These are phyloP conservation scores for Jacana jacana DNA, from an alignment of 2,113 vertebrate species.

Conservation along the genomic window DNA sequence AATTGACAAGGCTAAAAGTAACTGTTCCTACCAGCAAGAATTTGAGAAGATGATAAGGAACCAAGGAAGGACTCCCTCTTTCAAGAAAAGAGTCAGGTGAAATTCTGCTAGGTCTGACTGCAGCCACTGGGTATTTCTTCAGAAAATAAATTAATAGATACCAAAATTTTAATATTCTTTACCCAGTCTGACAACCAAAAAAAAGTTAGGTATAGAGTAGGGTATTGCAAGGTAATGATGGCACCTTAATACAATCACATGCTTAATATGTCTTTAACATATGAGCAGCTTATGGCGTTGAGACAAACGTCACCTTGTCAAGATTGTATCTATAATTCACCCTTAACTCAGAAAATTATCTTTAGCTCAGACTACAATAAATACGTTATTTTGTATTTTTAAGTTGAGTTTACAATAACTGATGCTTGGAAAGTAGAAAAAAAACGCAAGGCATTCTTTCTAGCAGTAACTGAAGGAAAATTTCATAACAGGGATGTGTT, in stretches of 20 bases:
- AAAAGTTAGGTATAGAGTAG: neutral
- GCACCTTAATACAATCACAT: neutral
- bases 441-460: neutral
- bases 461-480: neutral
- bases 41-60: neutral
- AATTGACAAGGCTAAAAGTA: neutral
- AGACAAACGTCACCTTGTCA: neutral
- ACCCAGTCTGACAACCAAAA: neutral
- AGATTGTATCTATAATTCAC: neutral
- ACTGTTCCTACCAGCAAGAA: neutral
- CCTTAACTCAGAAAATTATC: neutral
- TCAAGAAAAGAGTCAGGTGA: neutral
- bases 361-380: neutral
- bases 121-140: neutral
- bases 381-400: neutral
- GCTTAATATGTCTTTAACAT: neutral
- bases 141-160: neutral
- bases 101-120: neutral
- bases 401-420: neutral
- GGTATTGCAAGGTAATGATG: neutral
- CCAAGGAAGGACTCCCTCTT: neutral
- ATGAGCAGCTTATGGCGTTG: neutral
- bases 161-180: neutral
- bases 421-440: constrained; percentile 17
- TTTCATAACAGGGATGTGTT: neutral